Base-by-base conservation (phyloP, 2,113 vertebrate genomes). In the Aldabrachelys gigantea region DNA sequence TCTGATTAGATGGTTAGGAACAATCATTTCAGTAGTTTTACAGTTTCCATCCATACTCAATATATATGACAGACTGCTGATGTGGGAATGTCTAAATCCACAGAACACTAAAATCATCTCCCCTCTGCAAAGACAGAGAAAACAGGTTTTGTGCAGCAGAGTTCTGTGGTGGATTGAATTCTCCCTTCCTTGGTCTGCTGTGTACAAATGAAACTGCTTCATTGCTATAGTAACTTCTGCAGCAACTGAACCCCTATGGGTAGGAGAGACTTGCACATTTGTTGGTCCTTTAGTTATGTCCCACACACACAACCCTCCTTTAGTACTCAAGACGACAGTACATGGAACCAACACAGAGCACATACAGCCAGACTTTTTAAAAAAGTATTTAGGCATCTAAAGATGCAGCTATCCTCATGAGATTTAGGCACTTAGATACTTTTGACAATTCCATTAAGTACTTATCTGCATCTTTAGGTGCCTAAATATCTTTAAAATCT, bases 41-140 rank as follows among this genome's bases (percentile, higher is more conserved):
- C 53, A 56, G 4, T 16, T 31, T 1, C 21, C 11, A 29, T 25
- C 24, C 4, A 4, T 14, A 4, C 3, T 10, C 3, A 79, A 47
- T 3, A 6, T 27, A 62, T 52, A 84, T 3, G 13, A 90, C 44
- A 12, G 0, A 75, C 21, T 41, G 22, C 21, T 29, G 54, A 75
- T 44, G 81, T 59, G 41, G 50, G 56, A 10, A 47, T 44, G 59
- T 82, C 47, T 65, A 44, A 21, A 87, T 1, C 2, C 3, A 17
- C 17, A 10, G 4, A 8, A 41, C 0, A 1, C 4, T 38, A 76
- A 84, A 95, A 83, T 57, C 2, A 1, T 82, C 19, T 81, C 31
- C 41, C 11, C 27, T 52, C 27, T 57, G 1, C 1, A 65, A 81
- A 21, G 16, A 9, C 2, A 31, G n/a, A 0, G 0, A 57, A 57